A percentile compares a stretch with the other conserved stretches of the same genome.
phyloP scores from a whole-genome alignment of 2,113 vertebrate species.

The Chionodraco myersi region DNA sequence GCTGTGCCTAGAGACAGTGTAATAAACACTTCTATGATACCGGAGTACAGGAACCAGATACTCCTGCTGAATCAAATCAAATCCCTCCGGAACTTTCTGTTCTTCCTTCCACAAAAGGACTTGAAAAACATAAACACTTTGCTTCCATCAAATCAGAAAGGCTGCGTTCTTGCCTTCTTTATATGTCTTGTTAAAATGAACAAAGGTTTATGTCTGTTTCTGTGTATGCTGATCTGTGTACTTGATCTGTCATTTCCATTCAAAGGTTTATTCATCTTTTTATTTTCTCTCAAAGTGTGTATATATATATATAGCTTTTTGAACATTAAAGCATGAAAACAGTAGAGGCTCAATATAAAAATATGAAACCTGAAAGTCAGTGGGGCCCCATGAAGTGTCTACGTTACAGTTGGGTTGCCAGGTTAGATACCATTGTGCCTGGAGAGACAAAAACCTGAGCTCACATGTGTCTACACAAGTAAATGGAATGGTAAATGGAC shows the following conservation, averaged over 20 bases:
- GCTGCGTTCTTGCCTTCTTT: background rate
- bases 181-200: background rate
- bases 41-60: background rate
- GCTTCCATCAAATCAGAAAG: background rate
- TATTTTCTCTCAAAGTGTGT: no score
- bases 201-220: no score
- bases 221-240: no score
- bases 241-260: no score
- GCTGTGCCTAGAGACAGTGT: background rate
- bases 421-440: background rate
- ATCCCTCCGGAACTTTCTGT: slow-evolving; percentile 22
- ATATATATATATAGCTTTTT: no score
- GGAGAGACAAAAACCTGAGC: background rate
- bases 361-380: no score
- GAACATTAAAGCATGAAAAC: no score
- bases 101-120: background rate
- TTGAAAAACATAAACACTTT: background rate
- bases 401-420: background rate
- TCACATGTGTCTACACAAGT: no score
- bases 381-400: background rate
- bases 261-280: no score
- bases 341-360: no score
- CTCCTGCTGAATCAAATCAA: slow-evolving; percentile 39
- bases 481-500: no score
- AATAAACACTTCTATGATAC: background rate